Percentiles rank a stretch among this genome's conserved stretches.
Conservation (phyloP, 2,113 vertebrate genomes). For the Ovibos moschatus region DNA sequence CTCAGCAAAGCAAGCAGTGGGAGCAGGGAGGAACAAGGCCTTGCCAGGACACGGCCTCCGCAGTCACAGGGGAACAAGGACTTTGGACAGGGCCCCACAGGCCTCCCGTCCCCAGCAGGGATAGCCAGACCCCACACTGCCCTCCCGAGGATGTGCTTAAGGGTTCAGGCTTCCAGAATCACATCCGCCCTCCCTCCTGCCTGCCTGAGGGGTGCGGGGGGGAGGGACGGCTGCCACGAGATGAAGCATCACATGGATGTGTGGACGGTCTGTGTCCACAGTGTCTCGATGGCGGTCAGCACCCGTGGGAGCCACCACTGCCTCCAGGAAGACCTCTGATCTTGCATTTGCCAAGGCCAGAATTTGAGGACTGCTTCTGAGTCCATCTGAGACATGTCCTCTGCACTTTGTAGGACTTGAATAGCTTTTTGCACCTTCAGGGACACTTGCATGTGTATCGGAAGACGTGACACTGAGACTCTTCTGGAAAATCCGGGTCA, state of each 20-base stretch:
- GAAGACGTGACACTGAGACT: neutral
- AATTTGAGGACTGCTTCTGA: neutral
- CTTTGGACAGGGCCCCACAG: neutral
- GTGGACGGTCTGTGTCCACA: fast-evolving
- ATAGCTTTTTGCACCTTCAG: neutral
- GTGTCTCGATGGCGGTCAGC: fast-evolving
- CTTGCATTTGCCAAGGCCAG: neutral
- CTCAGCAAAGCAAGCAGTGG: neutral
- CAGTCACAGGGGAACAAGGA: neutral
- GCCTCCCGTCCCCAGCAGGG: neutral
- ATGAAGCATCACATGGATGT: fast-evolving
- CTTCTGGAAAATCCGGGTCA: neutral
- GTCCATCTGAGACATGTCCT: neutral
- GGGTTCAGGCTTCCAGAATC: neutral
- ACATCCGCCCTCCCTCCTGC: neutral
- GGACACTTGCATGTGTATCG: neutral
- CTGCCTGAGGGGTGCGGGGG: neutral
- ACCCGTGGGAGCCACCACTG: fast-evolving
- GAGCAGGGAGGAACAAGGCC: neutral
- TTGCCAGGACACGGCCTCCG: neutral
- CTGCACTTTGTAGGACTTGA: neutral
- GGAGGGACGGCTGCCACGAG: neutral
- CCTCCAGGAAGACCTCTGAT: neutral
- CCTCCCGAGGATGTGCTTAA: fast-evolving
- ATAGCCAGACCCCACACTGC: neutral